Conservation (phyloP, 2,113 vertebrate species). For the Pedetes capensis region DNA sequence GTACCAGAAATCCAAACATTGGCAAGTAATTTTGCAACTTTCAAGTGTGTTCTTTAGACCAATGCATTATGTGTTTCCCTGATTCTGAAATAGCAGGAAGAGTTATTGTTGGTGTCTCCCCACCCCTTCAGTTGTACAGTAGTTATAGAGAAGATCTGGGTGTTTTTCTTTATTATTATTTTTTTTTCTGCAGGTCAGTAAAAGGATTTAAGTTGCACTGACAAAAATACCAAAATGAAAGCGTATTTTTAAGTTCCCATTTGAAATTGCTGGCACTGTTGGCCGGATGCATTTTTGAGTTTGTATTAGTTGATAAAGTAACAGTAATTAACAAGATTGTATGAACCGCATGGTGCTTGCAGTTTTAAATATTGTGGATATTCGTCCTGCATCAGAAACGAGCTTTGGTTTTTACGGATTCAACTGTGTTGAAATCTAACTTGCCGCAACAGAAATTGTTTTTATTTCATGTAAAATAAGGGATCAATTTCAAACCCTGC, state of each 20-base stretch:
- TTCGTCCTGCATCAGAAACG: conserved; percentile 95
- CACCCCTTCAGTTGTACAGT: conserved; percentile 82
- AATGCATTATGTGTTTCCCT: conserved; percentile 76
- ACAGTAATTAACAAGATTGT: conserved; percentile 96
- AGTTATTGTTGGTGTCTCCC: conserved; percentile 44
- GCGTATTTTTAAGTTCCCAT: conserved; percentile 93
- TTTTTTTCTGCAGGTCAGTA: conserved; percentile 97
- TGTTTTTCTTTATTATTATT: conserved; percentile 85
- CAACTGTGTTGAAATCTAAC: conserved; percentile 99
- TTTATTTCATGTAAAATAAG: conserved; percentile 97
- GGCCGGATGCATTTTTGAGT: conserved; percentile 98
- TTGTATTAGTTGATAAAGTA: conserved; percentile 99
- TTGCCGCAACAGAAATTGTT: conserved; percentile 95
- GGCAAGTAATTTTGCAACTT: conserved; percentile 75
- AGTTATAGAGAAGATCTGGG: conserved; percentile 83
- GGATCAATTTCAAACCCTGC: conserved; percentile 99
- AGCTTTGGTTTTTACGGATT: conserved; percentile 97
- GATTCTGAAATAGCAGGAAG: conserved; percentile 78
- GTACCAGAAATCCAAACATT: conserved; percentile 60
- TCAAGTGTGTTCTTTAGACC: conserved; percentile 79
- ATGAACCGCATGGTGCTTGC: conserved; percentile 99
- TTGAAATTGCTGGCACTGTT: conserved; percentile 98
- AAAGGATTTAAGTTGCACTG: conserved; percentile 95
- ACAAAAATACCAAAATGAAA: conserved; percentile 96
- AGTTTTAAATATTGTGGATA: conserved; percentile 98